These are phyloP conservation scores for Chauna torquata DNA, from an alignment of 2,113 vertebrate species.

Conservation along the genomic window DNA sequence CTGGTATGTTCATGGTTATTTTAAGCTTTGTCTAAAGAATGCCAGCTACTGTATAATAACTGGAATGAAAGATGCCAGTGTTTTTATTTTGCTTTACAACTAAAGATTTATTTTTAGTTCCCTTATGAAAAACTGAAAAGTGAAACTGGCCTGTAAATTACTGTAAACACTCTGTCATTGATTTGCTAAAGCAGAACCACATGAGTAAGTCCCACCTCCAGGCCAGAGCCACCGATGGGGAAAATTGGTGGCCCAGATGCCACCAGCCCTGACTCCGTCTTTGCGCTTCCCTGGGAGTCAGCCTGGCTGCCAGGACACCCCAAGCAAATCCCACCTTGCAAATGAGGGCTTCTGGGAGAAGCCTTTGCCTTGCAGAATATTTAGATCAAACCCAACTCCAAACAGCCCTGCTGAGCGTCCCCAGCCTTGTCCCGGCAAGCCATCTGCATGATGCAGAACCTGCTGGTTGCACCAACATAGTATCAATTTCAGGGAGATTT, in stretches of 20 bases:
- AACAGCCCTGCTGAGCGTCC: background rate
- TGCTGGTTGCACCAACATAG: background rate
- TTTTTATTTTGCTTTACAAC: conserved; percentile 63
- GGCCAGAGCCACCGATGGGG: background rate
- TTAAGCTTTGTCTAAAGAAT: conserved; percentile 69
- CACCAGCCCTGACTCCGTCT: background rate
- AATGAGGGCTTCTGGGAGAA: background rate
- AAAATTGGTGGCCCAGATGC: background rate
- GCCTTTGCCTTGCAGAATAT: background rate
- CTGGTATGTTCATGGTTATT: conserved; percentile 64
- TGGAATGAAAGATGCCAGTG: conserved; percentile 52
- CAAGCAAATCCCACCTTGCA: background rate
- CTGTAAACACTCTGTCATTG: background rate
- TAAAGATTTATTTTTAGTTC: conserved; percentile 31
- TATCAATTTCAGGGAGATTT: background rate
- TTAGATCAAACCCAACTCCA: background rate
- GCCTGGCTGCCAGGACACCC: background rate
- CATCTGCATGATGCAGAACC: background rate
- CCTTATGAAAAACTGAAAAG: background rate
- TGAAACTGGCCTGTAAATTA: background rate
- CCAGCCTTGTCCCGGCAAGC: background rate
- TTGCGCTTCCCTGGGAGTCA: background rate
- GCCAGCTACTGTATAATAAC: conserved; percentile 51
- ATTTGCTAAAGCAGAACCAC: background rate
- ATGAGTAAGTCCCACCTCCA: background rate